Percentiles rank a stretch among this genome's conserved stretches.
Evolutionary conservation across 1,140 invertebrate genomes (phyloP).

Genomic region (Brachionus paranguensis): DNA sequence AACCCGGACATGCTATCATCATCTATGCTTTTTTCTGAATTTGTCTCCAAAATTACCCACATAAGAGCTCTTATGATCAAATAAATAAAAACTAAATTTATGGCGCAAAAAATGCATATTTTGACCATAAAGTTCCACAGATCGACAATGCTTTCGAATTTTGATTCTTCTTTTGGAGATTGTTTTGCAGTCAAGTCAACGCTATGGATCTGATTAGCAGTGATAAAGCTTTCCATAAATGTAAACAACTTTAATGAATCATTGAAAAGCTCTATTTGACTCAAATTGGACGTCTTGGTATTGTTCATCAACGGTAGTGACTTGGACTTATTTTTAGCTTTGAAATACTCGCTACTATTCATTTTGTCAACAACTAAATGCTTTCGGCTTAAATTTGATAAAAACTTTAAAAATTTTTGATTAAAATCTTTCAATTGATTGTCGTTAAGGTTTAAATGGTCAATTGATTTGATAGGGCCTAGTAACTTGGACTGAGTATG

Average conservation of each 20-base stretch:
- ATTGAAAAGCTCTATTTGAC: not conserved
- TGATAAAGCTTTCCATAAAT: not conserved
- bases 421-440: constrained; percentile 11
- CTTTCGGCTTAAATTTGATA: not conserved
- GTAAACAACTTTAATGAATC: not conserved
- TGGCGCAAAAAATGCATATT: not conserved
- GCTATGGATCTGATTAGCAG: not conserved
- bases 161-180: not conserved
- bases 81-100: constrained; percentile 19
- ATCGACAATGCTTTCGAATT: not conserved
- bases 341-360: not conserved
- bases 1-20: not conserved
- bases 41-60: not conserved
- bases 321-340: not conserved
- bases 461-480: not conserved
- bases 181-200: not conserved
- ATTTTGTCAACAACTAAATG: not conserved
- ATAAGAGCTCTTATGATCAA: not conserved
- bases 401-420: constrained; percentile 3
- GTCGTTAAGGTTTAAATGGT: not conserved
- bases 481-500: not conserved
- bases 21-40: not conserved
- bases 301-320: not conserved
- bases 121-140: constrained; percentile 15
- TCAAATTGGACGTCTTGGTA: not conserved